A percentile compares a stretch with the other conserved stretches of the same genome.
Conservation (phyloP, 1,140 invertebrate species). For the Papilio machaon region DNA sequence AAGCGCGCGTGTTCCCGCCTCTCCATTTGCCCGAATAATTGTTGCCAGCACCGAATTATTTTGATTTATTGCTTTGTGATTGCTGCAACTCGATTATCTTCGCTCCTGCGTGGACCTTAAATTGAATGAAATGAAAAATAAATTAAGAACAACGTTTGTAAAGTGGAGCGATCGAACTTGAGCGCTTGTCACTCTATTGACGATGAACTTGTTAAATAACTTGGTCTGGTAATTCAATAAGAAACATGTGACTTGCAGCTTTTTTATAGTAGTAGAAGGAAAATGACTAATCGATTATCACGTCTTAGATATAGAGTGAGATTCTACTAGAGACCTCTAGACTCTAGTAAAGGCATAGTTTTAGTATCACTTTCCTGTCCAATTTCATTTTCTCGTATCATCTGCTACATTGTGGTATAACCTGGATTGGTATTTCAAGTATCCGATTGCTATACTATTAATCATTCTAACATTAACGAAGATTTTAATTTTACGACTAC, state of each 20-base stretch:
- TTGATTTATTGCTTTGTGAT: conserved; percentile 80
- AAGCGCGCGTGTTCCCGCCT: conserved; percentile 51
- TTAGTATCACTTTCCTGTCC: too few species aligned
- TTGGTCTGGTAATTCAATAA: background rate
- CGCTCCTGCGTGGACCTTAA: conserved; percentile 63
- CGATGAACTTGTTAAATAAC: conserved; percentile 16
- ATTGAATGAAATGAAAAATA: conserved; percentile 79
- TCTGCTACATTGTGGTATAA: too few species aligned
- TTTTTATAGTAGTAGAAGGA: background rate
- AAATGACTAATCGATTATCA: too few species aligned
- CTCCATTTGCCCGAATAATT: conserved; percentile 69
- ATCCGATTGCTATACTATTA: background rate
- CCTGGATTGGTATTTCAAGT: background rate
- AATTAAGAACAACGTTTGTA: conserved; percentile 62
- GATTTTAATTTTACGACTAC: background rate
- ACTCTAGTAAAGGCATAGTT: too few species aligned
- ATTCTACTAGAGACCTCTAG: too few species aligned
- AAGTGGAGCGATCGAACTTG: conserved; percentile 51
- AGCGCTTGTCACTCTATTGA: background rate
- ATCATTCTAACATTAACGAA: background rate
- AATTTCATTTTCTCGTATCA: too few species aligned
- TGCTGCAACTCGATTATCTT: conserved; percentile 77
- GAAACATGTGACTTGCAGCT: conserved; percentile 23
- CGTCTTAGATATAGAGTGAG: too few species aligned
- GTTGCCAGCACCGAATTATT: conserved; percentile 75